A percentile compares a stretch with the other conserved stretches of the same genome.
phyloP scores from a whole-genome alignment of 2,113 vertebrate species.

The Poecile atricapillus region DNA sequence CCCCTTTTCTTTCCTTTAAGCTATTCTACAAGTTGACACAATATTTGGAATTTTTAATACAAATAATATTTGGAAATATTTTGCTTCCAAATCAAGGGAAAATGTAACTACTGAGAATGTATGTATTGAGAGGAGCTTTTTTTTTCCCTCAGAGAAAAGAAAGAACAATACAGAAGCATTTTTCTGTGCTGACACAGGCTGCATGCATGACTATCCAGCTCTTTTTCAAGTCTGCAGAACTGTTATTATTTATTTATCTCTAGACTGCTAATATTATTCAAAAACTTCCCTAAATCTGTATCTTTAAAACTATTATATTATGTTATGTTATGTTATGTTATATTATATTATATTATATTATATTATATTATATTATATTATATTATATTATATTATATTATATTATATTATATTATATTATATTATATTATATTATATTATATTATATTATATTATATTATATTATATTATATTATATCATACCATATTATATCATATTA shows the following conservation, averaged over 20 bases:
- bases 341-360: too few relatives aligned
- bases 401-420: too few relatives aligned
- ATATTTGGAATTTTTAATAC: neutral
- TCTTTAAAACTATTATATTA: neutral
- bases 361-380: too few relatives aligned
- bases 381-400: too few relatives aligned
- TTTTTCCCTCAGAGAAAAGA: neutral
- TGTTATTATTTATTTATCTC: neutral
- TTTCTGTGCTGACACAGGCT: neutral
- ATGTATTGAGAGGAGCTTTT: neutral
- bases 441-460: too few relatives aligned
- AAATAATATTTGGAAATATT: neutral
- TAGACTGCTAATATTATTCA: neutral
- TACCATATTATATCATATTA: too few relatives aligned
- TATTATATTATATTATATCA: too few relatives aligned
- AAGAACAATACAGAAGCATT: neutral
- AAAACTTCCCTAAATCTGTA: neutral
- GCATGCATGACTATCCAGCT: neutral
- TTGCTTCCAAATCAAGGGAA: conserved; percentile 3
- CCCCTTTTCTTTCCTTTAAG: neutral
- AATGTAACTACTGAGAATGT: neutral
- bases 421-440: too few relatives aligned
- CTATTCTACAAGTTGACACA: neutral
- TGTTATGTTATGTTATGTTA: too few relatives aligned
- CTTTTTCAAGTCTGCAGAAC: neutral